Base-by-base conservation (phyloP, 2,888 invertebrate genomes). In the Apamea sordens region DNA sequence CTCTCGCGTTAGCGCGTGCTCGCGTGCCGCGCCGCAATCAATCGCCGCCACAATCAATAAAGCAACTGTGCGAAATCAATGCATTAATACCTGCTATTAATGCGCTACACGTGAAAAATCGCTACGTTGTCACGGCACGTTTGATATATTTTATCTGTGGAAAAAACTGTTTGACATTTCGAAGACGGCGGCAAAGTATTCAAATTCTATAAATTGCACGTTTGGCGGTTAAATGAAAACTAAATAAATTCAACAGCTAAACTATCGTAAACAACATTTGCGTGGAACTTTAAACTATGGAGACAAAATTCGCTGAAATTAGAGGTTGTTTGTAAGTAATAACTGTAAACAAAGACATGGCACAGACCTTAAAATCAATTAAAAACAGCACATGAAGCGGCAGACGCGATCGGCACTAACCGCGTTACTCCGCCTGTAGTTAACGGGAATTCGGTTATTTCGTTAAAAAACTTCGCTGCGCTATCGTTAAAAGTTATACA, bases 401-500 rank as follows among this genome's bases (percentile, higher is more conserved):
- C 88, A 87, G 92, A 91, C 91, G 92, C 92, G 94, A 95, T 95
- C 93, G 90, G 88, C 91, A 92, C 95, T 95, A 95, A 89, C 90
- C 80, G 75, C 72, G 88, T 89, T 90, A 91, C 89, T 78, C 91
- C 92, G 85, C 76, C 85, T 85, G 87, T 93, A 93, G 95, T 94
- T 95, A 94, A 91, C 94, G 94, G 91, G 89, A 95, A 96, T 96
- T 96, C 93, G 92, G 94, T 96, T 96, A 97, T 96, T 96, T 94
- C 95, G 95, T 96, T 96, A 96, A 96, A 96, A 96, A 96, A 96
- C 95, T 96, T 95, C 92, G 90, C 89, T 79, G 92, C 90, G 94
- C 93, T 96, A 95, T 96, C 95, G 96, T 96, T 95, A 96, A 96
- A 97, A 96, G 96, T 96, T 97, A 92, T 89, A 88, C 91, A 93